Evolutionary conservation across 1,140 invertebrate genomes (phyloP), one percentile per base, ranked within the genome.

Genomic region (Caenorhabditis brenneri): DNA sequence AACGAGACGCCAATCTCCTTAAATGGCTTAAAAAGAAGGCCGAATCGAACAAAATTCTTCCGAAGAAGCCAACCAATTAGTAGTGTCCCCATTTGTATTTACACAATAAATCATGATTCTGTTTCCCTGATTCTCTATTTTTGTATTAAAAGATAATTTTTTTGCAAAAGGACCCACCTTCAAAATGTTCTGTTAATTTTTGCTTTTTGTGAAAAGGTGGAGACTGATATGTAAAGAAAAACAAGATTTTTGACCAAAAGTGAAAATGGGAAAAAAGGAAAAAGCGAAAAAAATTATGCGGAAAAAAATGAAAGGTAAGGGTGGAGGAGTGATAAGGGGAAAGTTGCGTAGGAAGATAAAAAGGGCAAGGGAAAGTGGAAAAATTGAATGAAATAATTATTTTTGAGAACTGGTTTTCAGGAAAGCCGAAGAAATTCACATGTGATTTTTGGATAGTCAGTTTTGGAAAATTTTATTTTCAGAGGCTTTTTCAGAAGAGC

Each of bases 21-120:
- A n/a, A 74, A 0, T 74, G 65, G 65, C 65, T 74, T 22, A 74
- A 74, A n/a, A 74, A 74, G 19, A 74, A 74, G 36, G 65, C 36
- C 36, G 36, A 24, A 46, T 12, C 27, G 4, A 74, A 74, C 3
- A 65, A 16, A 2, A 4, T 65, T 33, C 33, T 65, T 12, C 22
- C 22, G 22, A 55, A 24, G 27, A 10, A n/a, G 27, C 24, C 24
- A 36, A 27, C 31, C 19, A 65, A 33, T 3, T 33, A 65, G 58
- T 65, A 65, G 58, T 36, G 29, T 31, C 24, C 19, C 53, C 22
- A 24, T 3, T 51, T 12, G 9, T 12, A 22, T 19, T 55, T 10
- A 27, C 22, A 55, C 22, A n/a, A 24, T 6, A 51, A n/a, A 51
- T n/a, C 15, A 6, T 16, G 5, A 51, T 51, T 16, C n/a, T 51